Base-by-base conservation (phyloP, 2,888 invertebrate genomes). In the Chironomus riparius region DNA sequence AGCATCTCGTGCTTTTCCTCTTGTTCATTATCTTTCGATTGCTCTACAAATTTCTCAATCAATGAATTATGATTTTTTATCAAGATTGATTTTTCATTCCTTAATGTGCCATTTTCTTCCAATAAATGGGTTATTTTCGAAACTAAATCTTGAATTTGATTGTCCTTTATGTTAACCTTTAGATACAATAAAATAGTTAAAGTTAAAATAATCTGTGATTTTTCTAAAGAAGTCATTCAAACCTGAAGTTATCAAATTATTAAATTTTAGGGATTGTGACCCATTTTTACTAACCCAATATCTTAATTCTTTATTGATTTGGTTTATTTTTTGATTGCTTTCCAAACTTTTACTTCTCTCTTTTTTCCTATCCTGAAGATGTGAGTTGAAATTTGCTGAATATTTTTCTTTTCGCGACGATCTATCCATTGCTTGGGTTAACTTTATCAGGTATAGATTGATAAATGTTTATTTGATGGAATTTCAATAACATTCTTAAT, bases 51-150 rank as follows among this genome's bases (percentile, higher is more conserved):
- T 82, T 85, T 77, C 82, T 84, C 77, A 83, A 86, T 78, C 22
- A 87, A 85, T 18, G 81, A 80, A 77, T 86, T 86, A 48, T 88
- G 85, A 61, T 87, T 87, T 69, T 88, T 87, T 24, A 87, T 85
- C 69, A 87, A 86, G 68, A 82, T 82, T 0, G 85, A 81, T 24
- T 88, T 80, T 47, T 87, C 86, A 2, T 83, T 82, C 69, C 88
- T 85, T 6, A 91, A 81, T 61, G 85, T 84, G 77, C 87, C 87
- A 78, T 90, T 90, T 80, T 90, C 90, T 77, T 87, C 86, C 0
- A 87, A 86, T 78, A 90, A 87, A 56, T 89, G 38, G 21, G 72
- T 62, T 38, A 72, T 38, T 62, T 61, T 72, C 2, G 4, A 13
- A 1, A 61, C 21, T 2, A 72, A 47, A 13, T 72, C 72, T 7